Percentiles rank a stretch among this genome's conserved stretches.
Evolutionary conservation across 2,888 invertebrate genomes (phyloP).

Genomic region (Philereme transversata): DNA sequence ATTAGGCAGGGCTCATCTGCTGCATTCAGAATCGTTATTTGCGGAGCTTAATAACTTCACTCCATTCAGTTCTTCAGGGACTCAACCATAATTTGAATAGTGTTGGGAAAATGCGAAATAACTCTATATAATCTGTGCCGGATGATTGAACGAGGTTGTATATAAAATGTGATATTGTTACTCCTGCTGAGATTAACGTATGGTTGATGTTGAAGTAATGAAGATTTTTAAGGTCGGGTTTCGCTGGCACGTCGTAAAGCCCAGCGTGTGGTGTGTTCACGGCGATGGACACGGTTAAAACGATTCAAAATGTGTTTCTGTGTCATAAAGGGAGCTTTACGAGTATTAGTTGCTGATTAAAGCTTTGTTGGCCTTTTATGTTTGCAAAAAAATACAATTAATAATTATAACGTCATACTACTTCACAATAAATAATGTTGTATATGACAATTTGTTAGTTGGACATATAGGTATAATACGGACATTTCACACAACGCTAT

Average conservation of each 20-base stretch:
- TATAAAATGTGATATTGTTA: conserved; percentile 49
- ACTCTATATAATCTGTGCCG: conserved; percentile 18
- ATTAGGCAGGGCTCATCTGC: conserved; percentile 74
- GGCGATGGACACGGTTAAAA: conserved; percentile 28
- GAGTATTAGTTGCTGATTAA: conserved; percentile 34
- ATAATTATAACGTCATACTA: too few species aligned
- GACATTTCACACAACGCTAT: too few species aligned
- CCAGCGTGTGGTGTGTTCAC: conserved; percentile 52
- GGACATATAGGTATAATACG: too few species aligned
- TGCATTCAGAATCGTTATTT: conserved; percentile 72
- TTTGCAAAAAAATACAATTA: conserved; percentile 7
- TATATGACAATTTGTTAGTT: too few species aligned
- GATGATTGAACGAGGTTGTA: conserved; percentile 46
- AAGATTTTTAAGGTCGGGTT: conserved; percentile 67
- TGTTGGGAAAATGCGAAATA: neutral
- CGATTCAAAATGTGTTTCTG: conserved; percentile 40
- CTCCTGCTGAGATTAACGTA: conserved; percentile 49
- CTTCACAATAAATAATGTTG: too few species aligned
- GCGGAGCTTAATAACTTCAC: conserved; percentile 59
- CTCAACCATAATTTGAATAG: conserved; percentile 16
- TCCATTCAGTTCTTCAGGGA: conserved; percentile 62
- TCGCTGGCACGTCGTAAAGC: conserved; percentile 58
- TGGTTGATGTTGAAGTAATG: conserved; percentile 65
- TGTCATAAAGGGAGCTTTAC: conserved; percentile 45
- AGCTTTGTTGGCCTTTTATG: conserved; percentile 7